A percentile compares a stretch with the other conserved stretches of the same genome.
phyloP scores from a whole-genome alignment of 2,113 vertebrate species.

The Nibea coibor region DNA sequence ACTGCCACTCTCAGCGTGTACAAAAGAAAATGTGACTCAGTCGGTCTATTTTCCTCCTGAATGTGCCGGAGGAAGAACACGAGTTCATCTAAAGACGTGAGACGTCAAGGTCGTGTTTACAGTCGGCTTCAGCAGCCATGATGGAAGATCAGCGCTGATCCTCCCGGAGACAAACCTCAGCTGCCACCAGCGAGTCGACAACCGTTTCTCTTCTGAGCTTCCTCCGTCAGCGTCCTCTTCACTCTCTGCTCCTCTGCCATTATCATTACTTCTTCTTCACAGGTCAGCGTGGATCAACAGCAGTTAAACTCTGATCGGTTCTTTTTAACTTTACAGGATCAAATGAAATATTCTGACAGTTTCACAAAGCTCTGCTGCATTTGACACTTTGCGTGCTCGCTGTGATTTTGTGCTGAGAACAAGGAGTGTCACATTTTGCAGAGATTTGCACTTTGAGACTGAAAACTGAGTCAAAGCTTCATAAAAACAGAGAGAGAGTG shows the following conservation, averaged over 20 bases:
- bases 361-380: neutral
- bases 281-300: no score
- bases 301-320: no score
- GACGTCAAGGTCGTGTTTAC: neutral
- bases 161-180: slow-evolving; percentile 3
- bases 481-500: neutral
- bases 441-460: slow-evolving; percentile 50
- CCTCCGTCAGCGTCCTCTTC: no score
- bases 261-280: no score
- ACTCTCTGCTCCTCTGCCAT: no score
- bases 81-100: no score
- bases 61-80: no score
- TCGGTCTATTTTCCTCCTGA: no score
- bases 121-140: neutral
- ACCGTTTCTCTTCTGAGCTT: no score
- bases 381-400: neutral
- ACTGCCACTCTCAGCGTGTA: no score
- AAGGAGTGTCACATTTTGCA: slow-evolving; percentile 45
- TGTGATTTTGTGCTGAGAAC: slow-evolving; percentile 45
- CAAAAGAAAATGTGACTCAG: no score
- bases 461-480: slow-evolving; percentile 54
- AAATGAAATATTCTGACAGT: neutral
- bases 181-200: no score
- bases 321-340: neutral
- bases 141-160: neutral